A percentile compares a stretch with the other conserved stretches of the same genome.
Evolutionary conservation across 2,113 vertebrate genomes (phyloP).

Genomic region (Helogale parvula): DNA sequence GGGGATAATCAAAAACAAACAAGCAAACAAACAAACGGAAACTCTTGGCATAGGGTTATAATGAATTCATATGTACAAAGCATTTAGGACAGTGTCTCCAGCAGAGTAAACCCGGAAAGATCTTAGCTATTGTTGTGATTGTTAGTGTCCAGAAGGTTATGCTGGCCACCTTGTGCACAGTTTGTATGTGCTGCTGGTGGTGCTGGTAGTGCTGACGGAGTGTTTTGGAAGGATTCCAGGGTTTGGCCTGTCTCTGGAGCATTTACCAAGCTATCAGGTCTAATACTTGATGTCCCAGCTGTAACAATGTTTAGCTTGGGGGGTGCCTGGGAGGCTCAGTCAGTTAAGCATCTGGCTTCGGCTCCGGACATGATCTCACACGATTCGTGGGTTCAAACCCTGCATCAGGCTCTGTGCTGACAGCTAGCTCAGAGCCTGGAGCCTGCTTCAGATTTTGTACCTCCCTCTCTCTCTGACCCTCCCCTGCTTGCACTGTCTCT

Average conservation of each 20-base stretch:
- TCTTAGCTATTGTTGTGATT: not conserved
- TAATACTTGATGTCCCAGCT: not conserved
- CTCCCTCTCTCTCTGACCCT: too few species aligned
- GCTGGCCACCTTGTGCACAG: not conserved
- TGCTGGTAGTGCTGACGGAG: not conserved
- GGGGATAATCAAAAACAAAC: not conserved
- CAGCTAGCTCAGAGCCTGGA: too few species aligned
- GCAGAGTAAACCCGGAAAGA: not conserved
- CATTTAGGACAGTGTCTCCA: not conserved
- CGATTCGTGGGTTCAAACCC: too few species aligned
- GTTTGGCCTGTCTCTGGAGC: not conserved
- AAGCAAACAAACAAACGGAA: too few species aligned
- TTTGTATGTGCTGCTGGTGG: not conserved
- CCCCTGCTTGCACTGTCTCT: too few species aligned
- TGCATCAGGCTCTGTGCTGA: too few species aligned
- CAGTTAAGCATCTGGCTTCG: too few species aligned
- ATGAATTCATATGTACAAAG: not conserved
- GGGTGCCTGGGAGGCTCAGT: too few species aligned
- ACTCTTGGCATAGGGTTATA: not conserved
- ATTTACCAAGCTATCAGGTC: not conserved
- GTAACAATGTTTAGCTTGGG: not conserved
- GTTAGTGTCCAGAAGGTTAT: not conserved
- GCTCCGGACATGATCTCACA: too few species aligned
- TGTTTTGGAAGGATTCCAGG: not conserved
- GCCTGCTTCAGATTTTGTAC: too few species aligned